Base-by-base conservation (phyloP, 1,140 invertebrate genomes). In the Micrasema longulum region DNA sequence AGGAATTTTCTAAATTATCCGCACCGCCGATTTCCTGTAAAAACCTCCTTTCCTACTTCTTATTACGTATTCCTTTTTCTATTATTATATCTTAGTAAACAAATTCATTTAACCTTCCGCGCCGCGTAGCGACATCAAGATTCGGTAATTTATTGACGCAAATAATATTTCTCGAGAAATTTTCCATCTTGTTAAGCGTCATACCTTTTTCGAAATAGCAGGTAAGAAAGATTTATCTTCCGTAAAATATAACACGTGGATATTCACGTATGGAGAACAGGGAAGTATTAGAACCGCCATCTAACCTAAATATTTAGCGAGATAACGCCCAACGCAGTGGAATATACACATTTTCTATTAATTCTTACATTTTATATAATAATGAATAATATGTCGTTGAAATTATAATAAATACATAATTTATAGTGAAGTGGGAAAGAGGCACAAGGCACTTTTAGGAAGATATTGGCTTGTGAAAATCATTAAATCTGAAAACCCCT, bases 131-230 rank as follows among this genome's bases (percentile, higher is more conserved):
- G 10, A 41, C 55, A 41, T 38, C 35, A 41, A 23, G 55, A 60
- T 60, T 60, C 36, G 36, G 55, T 60, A 60, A 60, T 60, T 60
- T 60, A 60, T 60, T 22, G 55, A 60, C 55, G 36, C 55, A 60
- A 60, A 60, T 60, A 60, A 60, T 60, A 60, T 60, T 41, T 60
- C 55, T 41, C n/a, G 26, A 55, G 55, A 36, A 60, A 60, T 60
- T 60, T 60, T 60, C 55, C 55, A 12, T 60, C 55, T 41, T 60
- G 55, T 60, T 60, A 60, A 60, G 14, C 55, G 55, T 60, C 41
- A 60, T 60, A 60, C 55, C 55, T 60, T 60, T 60, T 41, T 22
- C 38, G 55, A 22, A 60, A 60, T 41, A 36, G 55, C 55, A 60
- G 55, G 36, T 41, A 60, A 38, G 55, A 60, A 22, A 60, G 55